Evolutionary conservation across 2,888 invertebrate genomes (phyloP).

Genomic region (Cyclophora punctaria): DNA sequence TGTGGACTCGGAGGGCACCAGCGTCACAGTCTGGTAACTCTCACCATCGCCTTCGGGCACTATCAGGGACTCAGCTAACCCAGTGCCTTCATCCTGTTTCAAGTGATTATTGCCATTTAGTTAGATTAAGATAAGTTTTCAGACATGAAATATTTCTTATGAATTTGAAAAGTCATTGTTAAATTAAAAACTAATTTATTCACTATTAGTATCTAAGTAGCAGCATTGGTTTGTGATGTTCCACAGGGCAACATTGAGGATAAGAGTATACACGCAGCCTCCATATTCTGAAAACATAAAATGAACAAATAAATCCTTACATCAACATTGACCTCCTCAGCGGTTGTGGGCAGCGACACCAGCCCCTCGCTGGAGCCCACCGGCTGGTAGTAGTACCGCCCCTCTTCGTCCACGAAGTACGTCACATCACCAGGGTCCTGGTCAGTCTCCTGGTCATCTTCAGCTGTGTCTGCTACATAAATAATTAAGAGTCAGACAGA

Average conservation of each 20-base stretch:
- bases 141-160: too few species aligned
- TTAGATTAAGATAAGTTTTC: too few species aligned
- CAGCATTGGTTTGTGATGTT: too few species aligned
- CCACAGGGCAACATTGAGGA: too few species aligned
- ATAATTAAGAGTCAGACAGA: too few species aligned
- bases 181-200: too few species aligned
- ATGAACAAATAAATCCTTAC: conserved; percentile 10
- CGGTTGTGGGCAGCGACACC: conserved; percentile 74
- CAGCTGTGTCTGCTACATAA: conserved; percentile 20
- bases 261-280: too few species aligned
- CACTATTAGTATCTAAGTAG: too few species aligned
- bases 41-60: conserved; percentile 48
- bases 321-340: not conserved
- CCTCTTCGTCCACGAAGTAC: conserved; percentile 87
- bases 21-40: conserved; percentile 86
- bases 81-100: too few species aligned
- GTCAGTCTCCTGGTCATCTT: conserved; percentile 29
- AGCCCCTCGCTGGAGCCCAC: conserved; percentile 78
- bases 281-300: too few species aligned
- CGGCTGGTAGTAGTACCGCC: conserved; percentile 88
- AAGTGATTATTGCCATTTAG: too few species aligned
- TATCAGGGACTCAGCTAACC: conserved; percentile 15
- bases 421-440: conserved; percentile 68
- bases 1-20: conserved; percentile 85
- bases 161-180: too few species aligned